Conservation (phyloP, 2,888 invertebrate species). For the Diploptera punctata region DNA sequence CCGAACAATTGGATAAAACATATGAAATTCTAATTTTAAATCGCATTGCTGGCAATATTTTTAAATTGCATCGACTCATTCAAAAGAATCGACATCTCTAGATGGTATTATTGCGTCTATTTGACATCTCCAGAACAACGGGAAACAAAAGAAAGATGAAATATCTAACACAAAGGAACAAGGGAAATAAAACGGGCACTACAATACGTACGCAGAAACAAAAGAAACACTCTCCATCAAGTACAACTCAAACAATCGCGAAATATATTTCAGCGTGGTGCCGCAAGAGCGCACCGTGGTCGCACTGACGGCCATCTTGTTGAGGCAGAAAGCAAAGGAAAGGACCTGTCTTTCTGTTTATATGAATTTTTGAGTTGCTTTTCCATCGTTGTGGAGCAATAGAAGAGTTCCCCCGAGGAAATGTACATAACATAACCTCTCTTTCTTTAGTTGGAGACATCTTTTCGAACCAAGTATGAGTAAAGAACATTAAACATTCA, state of each 20-base stretch:
- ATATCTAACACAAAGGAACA: constrained; percentile 5
- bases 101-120: neutral
- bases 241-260: constrained; percentile 1
- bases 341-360: constrained; percentile 13
- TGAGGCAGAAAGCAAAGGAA: constrained; percentile 2
- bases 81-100: too few species aligned
- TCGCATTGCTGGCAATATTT: too few species aligned
- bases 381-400: constrained; percentile 17
- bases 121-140: constrained; percentile 2
- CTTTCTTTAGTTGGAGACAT: constrained; percentile 36
- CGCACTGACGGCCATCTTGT: constrained; percentile 24
- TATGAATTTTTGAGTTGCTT: constrained; percentile 31
- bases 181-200: constrained; percentile 6
- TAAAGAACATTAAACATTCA: constrained; percentile 41
- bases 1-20: too few species aligned
- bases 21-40: too few species aligned
- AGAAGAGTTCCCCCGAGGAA: constrained; percentile 22
- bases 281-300: constrained; percentile 34
- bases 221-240: constrained; percentile 8
- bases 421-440: constrained; percentile 23
- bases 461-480: constrained; percentile 39
- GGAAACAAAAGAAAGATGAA: constrained; percentile 8
- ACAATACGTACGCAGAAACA: constrained; percentile 11
- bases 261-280: constrained; percentile 25
- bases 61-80: too few species aligned